Evolutionary conservation across 2,888 invertebrate species (phyloP), one percentile per base, ranked within the genome.

Genomic region (Stenodema calcarata): DNA sequence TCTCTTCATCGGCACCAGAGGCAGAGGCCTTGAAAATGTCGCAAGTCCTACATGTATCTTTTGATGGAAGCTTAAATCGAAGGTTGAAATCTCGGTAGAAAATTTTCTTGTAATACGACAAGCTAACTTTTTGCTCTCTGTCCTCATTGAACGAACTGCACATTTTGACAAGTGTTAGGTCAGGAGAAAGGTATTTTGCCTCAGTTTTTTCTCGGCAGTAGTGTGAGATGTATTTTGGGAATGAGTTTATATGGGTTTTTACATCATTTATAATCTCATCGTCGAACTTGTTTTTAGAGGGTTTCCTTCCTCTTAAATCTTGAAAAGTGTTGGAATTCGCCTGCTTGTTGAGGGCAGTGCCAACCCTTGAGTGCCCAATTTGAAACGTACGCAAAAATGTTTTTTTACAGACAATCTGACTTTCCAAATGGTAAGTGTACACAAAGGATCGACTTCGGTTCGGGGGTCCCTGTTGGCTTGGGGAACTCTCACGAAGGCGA

Each of bases 21-120:
- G 70, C 87, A 87, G 87, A 84, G 12, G 73, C 73, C 4, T 16
- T 16, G 2, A 73, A 12, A 14, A 14, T 7, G 12, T 73, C 73
- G 12, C 73, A 73, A 4, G 2, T 73, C 3, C 3, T 7, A 14
- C 73, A 73, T 6, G 73, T 73, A 30, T 73, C 73, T 7, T 73
- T 73, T 14, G 3, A 7, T 73, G 11, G 11, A 54, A 11, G 3
- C 18, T 54, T 30, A 7, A 3, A 7, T 73, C 23, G 2, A 3
- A 28, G 7, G 16, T 73, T 73, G 28, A 28, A 28, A 6, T 73
- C 14, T 30, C 4, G 2, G 30, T 73, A 7, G 7, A 73, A 28
- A 2, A 28, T 14, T 2, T 73, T 2, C 28, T 16, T 73, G 7
- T 30, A 73, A 16, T 4, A 23, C 4, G 16, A 18, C 18, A 73